Base-by-base conservation (phyloP, 2,888 invertebrate genomes). In the Yponomeuta evonymella region DNA sequence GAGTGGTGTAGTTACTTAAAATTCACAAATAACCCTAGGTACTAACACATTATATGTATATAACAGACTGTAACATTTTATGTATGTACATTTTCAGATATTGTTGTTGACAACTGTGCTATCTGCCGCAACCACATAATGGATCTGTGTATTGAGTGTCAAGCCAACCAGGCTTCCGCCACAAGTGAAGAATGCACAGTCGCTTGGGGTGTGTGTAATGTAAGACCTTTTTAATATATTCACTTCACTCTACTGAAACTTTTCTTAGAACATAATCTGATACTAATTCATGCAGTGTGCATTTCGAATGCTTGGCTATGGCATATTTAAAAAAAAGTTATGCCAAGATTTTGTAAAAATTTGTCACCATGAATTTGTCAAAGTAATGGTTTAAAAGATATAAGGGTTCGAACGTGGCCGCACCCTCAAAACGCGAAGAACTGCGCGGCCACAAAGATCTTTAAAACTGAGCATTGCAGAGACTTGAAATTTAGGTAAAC, bases 61-160 rank as follows among this genome's bases (percentile, higher is more conserved):
- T 15, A 15, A 58, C 15, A 15, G 12, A 15, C 51, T 15, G 11
- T 51, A 12, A 15, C 51, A 58, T 58, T 58, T 58, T 3, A 15
- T 12, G 5, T 15, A 58, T 15, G 2, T 15, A 15, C 51, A 58
- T n/a, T 71, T 86, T 23, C 83, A 96, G 98, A 99, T 92, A 99
- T 99, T 90, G 99, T 99, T 70, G 99, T 99, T 15, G 99, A 99
- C 87, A 99, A 99, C 87, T 99, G 99, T 90, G 99, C 99, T 78
- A 99, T 99, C 88, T 99, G 99, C 86, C 95, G 99, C 71, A 99
- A 99, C 91, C 99, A 99, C 89, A 99, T 99, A 78, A 99, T 99
- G 99, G 99, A 99, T 90, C 93, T 99, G 36, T 99, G 99, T 85
- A 99, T 99, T 83, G 99, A 99, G 92, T 99, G 99, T 84, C 99